A percentile compares a stretch with the other conserved stretches of the same genome.
phyloP scores from a whole-genome alignment of 2,888 invertebrate genomes.

The Salticus scenicus region DNA sequence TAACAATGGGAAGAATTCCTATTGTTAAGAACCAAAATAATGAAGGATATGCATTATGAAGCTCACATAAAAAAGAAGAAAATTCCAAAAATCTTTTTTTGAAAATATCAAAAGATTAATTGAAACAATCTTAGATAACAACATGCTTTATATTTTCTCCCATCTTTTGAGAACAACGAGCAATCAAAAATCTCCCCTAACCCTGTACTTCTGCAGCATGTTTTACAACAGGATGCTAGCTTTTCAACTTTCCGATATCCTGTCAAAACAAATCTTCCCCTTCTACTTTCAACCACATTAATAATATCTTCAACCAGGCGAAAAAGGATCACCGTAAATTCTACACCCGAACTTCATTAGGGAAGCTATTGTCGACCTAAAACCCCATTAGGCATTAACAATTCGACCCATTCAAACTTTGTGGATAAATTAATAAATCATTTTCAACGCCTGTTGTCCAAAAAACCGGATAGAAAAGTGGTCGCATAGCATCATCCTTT shows the following conservation, averaged over 20 bases:
- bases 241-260: not conserved
- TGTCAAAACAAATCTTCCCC: not conserved
- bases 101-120: not conserved
- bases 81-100: not conserved
- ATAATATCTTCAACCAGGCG: slow-evolving; percentile 9
- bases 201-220: not conserved
- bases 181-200: not conserved
- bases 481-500: no score
- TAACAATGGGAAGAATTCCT: no score
- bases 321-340: not conserved
- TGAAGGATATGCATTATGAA: no score
- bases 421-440: slow-evolving; percentile 9
- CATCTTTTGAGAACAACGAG: not conserved
- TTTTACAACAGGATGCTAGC: not conserved
- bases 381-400: slow-evolving; percentile 14
- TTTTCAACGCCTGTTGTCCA: not conserved
- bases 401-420: not conserved
- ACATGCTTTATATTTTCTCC: not conserved
- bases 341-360: not conserved
- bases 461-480: not conserved
- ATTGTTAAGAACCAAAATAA: no score
- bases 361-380: slow-evolving; percentile 8
- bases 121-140: not conserved
- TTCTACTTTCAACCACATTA: not conserved
- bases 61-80: not conserved